Percentiles rank a stretch among this genome's conserved stretches.
These are phyloP conservation scores for Sebastes steindachneri DNA, from an alignment of 2,797 vertebrate species.

Conservation along the genomic window DNA sequence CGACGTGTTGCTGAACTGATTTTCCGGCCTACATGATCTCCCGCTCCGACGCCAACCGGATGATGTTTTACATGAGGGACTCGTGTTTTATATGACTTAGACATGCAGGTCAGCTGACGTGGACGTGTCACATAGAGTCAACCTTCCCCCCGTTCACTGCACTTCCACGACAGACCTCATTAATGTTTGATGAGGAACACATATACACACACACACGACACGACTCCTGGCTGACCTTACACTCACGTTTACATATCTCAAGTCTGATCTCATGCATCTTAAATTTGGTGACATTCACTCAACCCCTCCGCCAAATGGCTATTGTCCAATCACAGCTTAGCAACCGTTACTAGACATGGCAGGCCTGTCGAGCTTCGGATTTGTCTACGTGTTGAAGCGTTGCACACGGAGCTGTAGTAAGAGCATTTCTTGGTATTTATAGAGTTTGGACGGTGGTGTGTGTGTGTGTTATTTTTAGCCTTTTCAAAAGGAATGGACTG, in stretches of 20 bases:
- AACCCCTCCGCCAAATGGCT: neutral
- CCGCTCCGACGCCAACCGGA: neutral
- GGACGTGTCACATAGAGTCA: conserved; percentile 31
- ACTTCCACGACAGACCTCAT: conserved; percentile 36
- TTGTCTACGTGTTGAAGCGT: neutral
- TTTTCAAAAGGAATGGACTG: too few relatives aligned
- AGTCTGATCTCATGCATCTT: neutral
- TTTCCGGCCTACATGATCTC: neutral
- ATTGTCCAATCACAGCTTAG: neutral
- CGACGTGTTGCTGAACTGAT: neutral
- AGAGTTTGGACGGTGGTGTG: neutral
- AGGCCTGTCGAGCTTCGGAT: neutral
- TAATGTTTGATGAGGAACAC: conserved; percentile 63
- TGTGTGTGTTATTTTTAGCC: neutral
- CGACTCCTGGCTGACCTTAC: conserved; percentile 8
- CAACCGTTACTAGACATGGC: neutral
- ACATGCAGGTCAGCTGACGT: conserved; percentile 16
- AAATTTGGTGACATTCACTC: neutral
- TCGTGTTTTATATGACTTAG: conserved; percentile 15
- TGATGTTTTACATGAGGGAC: conserved; percentile 20
- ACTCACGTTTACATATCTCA: neutral
- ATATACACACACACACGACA: neutral
- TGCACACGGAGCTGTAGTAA: neutral
- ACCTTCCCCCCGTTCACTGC: conserved; percentile 9
- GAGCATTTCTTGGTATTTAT: neutral